Evolutionary conservation across 2,888 invertebrate genomes (phyloP).

Genomic region (Pyrrhia umbra): DNA sequence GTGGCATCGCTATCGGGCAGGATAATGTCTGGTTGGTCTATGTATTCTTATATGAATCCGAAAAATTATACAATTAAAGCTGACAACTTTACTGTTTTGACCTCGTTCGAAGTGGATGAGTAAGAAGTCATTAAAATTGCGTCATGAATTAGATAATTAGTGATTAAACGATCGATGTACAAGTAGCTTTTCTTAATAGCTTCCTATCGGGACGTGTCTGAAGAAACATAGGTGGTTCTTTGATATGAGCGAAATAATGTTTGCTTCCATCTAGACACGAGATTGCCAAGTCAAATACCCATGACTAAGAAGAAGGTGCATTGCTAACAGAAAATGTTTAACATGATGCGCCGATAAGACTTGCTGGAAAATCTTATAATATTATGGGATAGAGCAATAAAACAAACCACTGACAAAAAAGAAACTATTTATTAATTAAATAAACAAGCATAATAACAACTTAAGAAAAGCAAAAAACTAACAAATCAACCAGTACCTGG

Average conservation of each 20-base stretch:
- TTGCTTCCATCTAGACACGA: too few relatives aligned
- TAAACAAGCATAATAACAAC: conserved; percentile 42
- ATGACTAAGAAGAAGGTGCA: too few relatives aligned
- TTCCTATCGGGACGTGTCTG: too few relatives aligned
- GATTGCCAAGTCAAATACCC: too few relatives aligned
- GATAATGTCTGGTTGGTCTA: too few relatives aligned
- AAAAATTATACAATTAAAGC: not conserved
- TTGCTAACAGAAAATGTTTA: too few relatives aligned
- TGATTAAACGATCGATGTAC: not conserved
- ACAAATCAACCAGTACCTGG: conserved; percentile 14
- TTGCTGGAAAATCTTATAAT: too few relatives aligned
- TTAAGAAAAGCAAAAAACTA: conserved; percentile 44
- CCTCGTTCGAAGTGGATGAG: conserved; percentile 21
- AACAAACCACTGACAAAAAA: conserved; percentile 20
- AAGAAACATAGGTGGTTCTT: too few relatives aligned
- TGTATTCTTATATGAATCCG: too few relatives aligned
- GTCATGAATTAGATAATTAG: conserved; percentile 20
- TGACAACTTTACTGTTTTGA: not conserved
- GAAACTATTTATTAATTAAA: conserved; percentile 49
- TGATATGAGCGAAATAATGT: too few relatives aligned
- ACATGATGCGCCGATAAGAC: too few relatives aligned
- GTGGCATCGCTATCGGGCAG: too few relatives aligned
- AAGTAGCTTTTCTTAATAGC: not conserved
- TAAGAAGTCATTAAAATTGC: conserved; percentile 24
- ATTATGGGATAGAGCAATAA: conserved; percentile 12